Percentiles rank a stretch among this genome's conserved stretches.
Evolutionary conservation across 2,888 invertebrate species (phyloP).

Genomic region (Rotaria socialis): DNA sequence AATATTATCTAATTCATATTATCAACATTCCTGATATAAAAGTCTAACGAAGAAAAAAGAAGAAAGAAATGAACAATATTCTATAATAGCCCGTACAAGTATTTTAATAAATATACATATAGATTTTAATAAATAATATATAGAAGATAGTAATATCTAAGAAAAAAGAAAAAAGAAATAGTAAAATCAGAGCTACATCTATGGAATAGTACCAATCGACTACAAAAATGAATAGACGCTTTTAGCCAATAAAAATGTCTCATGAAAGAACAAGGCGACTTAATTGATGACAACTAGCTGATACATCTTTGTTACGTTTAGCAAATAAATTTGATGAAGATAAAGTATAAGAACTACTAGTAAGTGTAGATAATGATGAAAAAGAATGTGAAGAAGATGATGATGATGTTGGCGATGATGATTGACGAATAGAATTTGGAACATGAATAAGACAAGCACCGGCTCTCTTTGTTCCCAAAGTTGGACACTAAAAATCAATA

Average conservation of each 20-base stretch:
- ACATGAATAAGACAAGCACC: constrained; percentile 75
- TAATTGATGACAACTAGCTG: constrained; percentile 31
- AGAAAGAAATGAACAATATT: neutral
- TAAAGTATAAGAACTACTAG: neutral
- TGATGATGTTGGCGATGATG: neutral
- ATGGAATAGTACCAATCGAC: neutral
- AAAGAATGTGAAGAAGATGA: neutral
- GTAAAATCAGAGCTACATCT: neutral
- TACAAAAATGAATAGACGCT: neutral
- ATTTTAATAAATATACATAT: neutral
- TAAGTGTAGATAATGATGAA: neutral
- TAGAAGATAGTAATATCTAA: neutral
- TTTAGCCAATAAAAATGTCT: neutral
- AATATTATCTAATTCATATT: neutral
- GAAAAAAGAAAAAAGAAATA: neutral
- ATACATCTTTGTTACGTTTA: neutral
- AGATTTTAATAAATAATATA: neutral
- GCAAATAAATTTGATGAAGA: neutral
- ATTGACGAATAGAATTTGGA: constrained; percentile 42
- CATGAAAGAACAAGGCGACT: constrained; percentile 2
- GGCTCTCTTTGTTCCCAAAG: constrained; percentile 76
- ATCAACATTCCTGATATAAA: neutral
- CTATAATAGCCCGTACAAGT: neutral
- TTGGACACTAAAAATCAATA: constrained; percentile 66
- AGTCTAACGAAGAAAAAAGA: neutral